These are phyloP conservation scores for Asbolus verrucosus DNA, from an alignment of 1,140 invertebrate species.

Conservation along the genomic window DNA sequence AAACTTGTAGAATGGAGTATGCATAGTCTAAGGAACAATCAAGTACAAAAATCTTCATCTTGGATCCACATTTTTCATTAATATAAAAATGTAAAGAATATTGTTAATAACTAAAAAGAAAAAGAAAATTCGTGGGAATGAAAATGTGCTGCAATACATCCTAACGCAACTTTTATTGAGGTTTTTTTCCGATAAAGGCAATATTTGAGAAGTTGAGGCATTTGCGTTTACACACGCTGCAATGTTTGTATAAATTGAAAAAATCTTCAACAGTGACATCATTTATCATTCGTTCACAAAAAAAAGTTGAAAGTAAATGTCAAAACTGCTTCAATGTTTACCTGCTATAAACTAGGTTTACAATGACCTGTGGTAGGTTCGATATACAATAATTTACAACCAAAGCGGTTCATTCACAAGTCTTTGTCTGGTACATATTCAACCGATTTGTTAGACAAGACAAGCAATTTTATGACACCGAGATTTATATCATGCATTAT, in stretches of 20 bases:
- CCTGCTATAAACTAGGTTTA: slow-evolving; percentile 21
- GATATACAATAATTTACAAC: slow-evolving; percentile 31
- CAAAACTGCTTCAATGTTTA: slow-evolving; percentile 29
- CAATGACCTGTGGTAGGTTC: slow-evolving; percentile 35
- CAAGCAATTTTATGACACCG: slow-evolving; percentile 33
- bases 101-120: no score
- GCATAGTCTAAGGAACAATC: no score
- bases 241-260: neutral
- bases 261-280: neutral
- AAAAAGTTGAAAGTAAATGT: neutral
- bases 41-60: no score
- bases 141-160: no score
- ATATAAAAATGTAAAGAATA: no score
- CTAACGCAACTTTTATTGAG: no score
- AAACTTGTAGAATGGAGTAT: no score
- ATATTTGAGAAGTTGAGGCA: neutral
- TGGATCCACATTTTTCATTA: no score
- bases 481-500: slow-evolving; percentile 16
- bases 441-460: slow-evolving; percentile 34
- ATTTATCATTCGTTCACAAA: slow-evolving; percentile 19
- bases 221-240: neutral
- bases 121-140: no score
- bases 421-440: slow-evolving; percentile 34
- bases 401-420: slow-evolving; percentile 35
- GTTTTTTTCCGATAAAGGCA: no score